A percentile compares a stretch with the other conserved stretches of the same genome.
These are phyloP conservation scores for Enteromius thamalakanensis DNA, from an alignment of 2,797 vertebrate species.

Conservation along the genomic window DNA sequence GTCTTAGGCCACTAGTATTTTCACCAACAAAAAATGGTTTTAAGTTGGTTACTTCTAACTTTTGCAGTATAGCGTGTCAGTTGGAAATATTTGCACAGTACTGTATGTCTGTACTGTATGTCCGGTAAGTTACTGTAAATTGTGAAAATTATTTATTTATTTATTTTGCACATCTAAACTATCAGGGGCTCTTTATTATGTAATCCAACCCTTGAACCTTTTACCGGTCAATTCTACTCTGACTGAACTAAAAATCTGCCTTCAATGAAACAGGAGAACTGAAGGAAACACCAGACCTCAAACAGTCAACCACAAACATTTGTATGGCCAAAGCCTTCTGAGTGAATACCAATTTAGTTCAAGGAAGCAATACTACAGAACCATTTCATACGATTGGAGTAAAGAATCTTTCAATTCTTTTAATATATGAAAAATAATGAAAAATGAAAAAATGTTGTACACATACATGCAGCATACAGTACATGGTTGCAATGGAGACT, in stretches of 20 bases:
- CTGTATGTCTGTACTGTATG: too few species aligned
- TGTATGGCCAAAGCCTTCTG: conserved; percentile 18
- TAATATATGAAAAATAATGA: too few species aligned
- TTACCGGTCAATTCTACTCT: conserved; percentile 58
- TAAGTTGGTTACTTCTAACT: too few species aligned
- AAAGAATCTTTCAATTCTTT: not conserved
- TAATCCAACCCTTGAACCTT: conserved; percentile 29
- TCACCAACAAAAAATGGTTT: too few species aligned
- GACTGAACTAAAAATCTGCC: conserved; percentile 13
- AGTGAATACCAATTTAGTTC: conserved; percentile 14
- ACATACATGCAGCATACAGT: not conserved
- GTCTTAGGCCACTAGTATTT: too few species aligned
- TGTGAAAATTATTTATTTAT: not conserved
- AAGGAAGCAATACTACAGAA: conserved; percentile 28
- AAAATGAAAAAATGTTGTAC: not conserved
- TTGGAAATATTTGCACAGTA: too few species aligned
- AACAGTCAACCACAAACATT: conserved; percentile 38
- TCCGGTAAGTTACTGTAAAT: not conserved
- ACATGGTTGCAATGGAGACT: too few species aligned
- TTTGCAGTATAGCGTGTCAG: too few species aligned
- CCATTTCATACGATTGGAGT: not conserved
- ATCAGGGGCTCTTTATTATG: conserved; percentile 2
- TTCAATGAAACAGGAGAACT: conserved; percentile 33
- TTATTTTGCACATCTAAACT: not conserved
- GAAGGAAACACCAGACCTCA: conserved; percentile 33